phyloP scores from a whole-genome alignment of 2,888 invertebrate species.

The Baronia brevicornis region DNA sequence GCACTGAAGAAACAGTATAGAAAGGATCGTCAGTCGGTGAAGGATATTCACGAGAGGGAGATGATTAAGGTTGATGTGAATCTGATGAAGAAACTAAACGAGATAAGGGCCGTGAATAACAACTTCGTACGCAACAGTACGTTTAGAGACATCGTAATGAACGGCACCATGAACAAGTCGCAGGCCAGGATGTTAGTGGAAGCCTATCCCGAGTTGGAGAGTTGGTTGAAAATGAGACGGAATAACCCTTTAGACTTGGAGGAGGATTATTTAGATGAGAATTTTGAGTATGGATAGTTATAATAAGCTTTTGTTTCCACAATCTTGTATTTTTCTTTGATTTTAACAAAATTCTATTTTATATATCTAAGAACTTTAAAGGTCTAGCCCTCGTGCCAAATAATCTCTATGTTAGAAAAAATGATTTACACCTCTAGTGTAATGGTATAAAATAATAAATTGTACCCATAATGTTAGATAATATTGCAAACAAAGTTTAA shows the following conservation, averaged over 20 bases:
- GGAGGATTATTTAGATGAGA: constrained; percentile 39
- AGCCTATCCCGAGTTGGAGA: constrained; percentile 44
- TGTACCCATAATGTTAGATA: no score
- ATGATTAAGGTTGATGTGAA: constrained; percentile 39
- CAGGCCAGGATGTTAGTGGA: constrained; percentile 35
- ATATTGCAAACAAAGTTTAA: no score
- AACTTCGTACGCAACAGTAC: constrained; percentile 42
- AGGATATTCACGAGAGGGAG: constrained; percentile 42
- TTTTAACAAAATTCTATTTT: not conserved
- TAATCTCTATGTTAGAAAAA: no score
- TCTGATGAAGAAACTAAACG: constrained; percentile 31
- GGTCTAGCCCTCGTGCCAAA: no score
- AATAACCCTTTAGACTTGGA: constrained; percentile 11
- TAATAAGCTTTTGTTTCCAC: constrained; percentile 22
- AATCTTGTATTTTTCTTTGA: not conserved
- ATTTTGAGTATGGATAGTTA: constrained; percentile 50
- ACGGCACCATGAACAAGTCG: constrained; percentile 37
- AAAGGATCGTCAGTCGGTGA: constrained; percentile 43
- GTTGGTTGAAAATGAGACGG: constrained; percentile 26
- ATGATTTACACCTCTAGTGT: no score
- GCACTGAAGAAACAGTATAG: constrained; percentile 46
- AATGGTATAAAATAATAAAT: no score
- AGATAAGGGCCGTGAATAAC: constrained; percentile 37
- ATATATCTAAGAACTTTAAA: not conserved
- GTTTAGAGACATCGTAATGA: constrained; percentile 44